phyloP scores from a whole-genome alignment of 35 echinoderm and acorn worm species.

The Ptychodera flava region DNA sequence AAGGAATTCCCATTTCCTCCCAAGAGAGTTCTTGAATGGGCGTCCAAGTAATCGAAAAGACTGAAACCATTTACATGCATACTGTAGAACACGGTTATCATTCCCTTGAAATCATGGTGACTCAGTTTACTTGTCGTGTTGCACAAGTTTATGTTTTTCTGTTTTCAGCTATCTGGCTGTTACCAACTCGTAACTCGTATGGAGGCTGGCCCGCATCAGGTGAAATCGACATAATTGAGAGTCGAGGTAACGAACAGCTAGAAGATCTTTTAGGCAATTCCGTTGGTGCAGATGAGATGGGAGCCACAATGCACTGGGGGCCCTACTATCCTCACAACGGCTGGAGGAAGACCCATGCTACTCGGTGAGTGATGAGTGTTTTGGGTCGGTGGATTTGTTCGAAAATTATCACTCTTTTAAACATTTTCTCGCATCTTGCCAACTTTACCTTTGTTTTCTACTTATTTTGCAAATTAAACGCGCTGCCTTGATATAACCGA shows the following conservation, averaged over 20 bases:
- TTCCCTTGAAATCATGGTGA: no score
- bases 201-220: slow-evolving; percentile 81
- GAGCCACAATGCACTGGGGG: slow-evolving; percentile 79
- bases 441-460: no score
- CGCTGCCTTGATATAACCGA: neutral
- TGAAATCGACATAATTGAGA: slow-evolving; percentile 80
- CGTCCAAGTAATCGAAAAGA: no score
- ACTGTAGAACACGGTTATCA: no score
- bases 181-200: slow-evolving; percentile 57
- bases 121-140: no score
- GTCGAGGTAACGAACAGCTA: slow-evolving; percentile 51
- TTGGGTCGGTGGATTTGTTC: neutral
- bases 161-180: slow-evolving; percentile 69
- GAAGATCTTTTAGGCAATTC: slow-evolving; percentile 17
- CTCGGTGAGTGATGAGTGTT: slow-evolving; percentile 39
- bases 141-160: no score
- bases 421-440: neutral
- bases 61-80: no score
- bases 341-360: slow-evolving; percentile 48
- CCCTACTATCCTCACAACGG: slow-evolving; percentile 73
- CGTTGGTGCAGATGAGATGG: slow-evolving; percentile 67
- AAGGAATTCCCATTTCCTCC: no score
- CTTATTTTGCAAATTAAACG: neutral
- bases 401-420: neutral
- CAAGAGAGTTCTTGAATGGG: no score